phyloP scores from a whole-genome alignment of 2,888 invertebrate species.

The Lordiphosa fenestrarum region DNA sequence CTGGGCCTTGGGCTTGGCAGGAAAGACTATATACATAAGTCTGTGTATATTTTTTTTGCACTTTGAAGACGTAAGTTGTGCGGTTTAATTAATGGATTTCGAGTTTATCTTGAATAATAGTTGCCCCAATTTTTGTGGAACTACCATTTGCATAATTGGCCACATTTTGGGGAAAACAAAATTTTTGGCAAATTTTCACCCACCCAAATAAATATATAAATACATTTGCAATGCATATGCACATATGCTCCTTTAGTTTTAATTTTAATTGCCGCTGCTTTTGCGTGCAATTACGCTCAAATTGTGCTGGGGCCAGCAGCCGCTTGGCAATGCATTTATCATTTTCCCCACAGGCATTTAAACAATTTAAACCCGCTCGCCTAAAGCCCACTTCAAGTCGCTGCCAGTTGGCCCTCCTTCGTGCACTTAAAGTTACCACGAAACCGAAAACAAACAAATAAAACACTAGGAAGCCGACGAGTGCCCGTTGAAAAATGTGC shows the following conservation, averaged over 20 bases:
- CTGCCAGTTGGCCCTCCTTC: conserved; percentile 15
- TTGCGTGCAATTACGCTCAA: conserved; percentile 21
- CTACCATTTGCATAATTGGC: not conserved
- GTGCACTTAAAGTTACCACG: conserved; percentile 54
- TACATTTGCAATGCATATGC: not conserved
- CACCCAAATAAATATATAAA: not conserved
- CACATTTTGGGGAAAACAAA: too few species aligned
- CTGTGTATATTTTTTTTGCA: not conserved
- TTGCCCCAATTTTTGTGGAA: not conserved
- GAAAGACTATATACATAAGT: not conserved
- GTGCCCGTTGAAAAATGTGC: conserved; percentile 46
- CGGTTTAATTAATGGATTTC: conserved; percentile 23
- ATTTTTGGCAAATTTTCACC: too few species aligned
- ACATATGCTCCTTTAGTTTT: conserved; percentile 14
- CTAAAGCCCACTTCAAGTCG: conserved; percentile 17
- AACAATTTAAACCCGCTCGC: conserved; percentile 28
- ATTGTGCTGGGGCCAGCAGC: conserved; percentile 21
- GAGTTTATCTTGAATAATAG: conserved; percentile 1
- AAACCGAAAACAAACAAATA: conserved; percentile 41
- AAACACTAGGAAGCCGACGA: conserved; percentile 36
- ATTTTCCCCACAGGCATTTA: conserved; percentile 36
- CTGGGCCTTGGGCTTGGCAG: conserved; percentile 15
- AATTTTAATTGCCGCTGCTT: conserved; percentile 45
- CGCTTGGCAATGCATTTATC: conserved; percentile 34
- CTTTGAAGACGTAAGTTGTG: conserved; percentile 5